phyloP scores from a whole-genome alignment of 35 echinoderm and acorn worm species.

The Hemicentrotus pulcherrimus region DNA sequence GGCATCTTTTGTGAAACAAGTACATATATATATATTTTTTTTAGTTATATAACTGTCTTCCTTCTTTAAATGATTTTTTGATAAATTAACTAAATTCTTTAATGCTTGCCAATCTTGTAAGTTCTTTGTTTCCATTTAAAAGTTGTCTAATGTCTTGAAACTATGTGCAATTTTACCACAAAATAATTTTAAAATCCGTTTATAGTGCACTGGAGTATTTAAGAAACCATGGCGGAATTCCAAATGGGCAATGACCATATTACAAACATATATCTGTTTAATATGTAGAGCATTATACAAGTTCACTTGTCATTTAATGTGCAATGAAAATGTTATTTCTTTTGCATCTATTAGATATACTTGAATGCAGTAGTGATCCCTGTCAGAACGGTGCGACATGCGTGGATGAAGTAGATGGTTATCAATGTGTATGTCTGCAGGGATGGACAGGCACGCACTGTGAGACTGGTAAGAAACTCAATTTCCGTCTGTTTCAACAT shows the following conservation, averaged over 20 bases:
- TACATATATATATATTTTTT: background rate
- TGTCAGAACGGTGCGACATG: constrained; percentile 44
- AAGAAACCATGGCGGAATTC: background rate
- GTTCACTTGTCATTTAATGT: background rate
- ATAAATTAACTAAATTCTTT: too few species aligned
- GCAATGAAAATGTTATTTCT: background rate
- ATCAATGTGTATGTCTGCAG: constrained; percentile 44
- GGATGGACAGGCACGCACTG: constrained; percentile 46
- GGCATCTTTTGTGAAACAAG: constrained; percentile 45
- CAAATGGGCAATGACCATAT: too few species aligned
- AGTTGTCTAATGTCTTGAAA: too few species aligned
- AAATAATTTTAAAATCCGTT: too few species aligned
- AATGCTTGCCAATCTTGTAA: too few species aligned
- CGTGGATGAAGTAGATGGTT: constrained; percentile 33
- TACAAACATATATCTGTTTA: too few species aligned
- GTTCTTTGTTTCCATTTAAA: too few species aligned
- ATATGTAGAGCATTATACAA: too few species aligned
- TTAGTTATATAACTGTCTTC: too few species aligned
- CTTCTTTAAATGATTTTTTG: too few species aligned
- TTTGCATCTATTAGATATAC: background rate
- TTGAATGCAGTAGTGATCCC: constrained; percentile 46
- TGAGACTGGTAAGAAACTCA: constrained; percentile 20
- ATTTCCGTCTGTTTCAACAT: background rate
- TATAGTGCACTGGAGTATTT: background rate
- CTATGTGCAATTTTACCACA: too few species aligned